Base-by-base conservation (phyloP, 1,140 invertebrate genomes). In the Mamestra configurata region DNA sequence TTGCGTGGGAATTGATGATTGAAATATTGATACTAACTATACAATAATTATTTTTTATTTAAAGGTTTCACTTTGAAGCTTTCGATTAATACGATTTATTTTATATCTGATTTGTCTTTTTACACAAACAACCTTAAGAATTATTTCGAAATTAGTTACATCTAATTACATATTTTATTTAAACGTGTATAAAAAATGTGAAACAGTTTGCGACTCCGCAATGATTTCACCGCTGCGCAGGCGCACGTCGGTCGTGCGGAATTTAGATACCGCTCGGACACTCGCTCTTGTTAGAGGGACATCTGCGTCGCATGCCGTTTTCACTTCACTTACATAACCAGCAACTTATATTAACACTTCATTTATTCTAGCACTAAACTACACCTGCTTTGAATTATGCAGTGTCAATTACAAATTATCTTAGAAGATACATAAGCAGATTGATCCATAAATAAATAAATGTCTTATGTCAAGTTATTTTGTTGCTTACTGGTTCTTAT, bases 251-350 rank as follows among this genome's bases (percentile, higher is more conserved):
- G 84, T 78, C 82, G 71, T 72, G 80, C 80, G 88, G 88, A 88
- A 89, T 90, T 88, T 87, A 89, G 87, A 87, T 85, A 86, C 87
- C 82, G 82, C 82, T 86, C 80, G 86, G 87, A 89, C 89, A 89
- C 87, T 85, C 81, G 85, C 81, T 89, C 86, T 89, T 87, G 85
- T 87, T 89, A 88, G 71, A 81, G 83, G 75, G 80, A 83, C 86
- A 84, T 89, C 87, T 80, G 80, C 82, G 83, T 73, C 68, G 64
- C 82, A 83, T 81, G 81, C 83, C 61, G 83, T 86, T 88, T 88
- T 89, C 86, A 85, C 88, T 85, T 68, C 51, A 73, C 70, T 77
- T 77, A 77, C 64, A 78, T 78, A 81, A 80, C 71, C 76, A 71
- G 75, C 40, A 81, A n/a, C n/a, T 78, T 81, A 79, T 82, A 71